Percentiles rank a stretch among this genome's conserved stretches.
Evolutionary conservation across 2,888 invertebrate genomes (phyloP).

Genomic region (Tachina fera): DNA sequence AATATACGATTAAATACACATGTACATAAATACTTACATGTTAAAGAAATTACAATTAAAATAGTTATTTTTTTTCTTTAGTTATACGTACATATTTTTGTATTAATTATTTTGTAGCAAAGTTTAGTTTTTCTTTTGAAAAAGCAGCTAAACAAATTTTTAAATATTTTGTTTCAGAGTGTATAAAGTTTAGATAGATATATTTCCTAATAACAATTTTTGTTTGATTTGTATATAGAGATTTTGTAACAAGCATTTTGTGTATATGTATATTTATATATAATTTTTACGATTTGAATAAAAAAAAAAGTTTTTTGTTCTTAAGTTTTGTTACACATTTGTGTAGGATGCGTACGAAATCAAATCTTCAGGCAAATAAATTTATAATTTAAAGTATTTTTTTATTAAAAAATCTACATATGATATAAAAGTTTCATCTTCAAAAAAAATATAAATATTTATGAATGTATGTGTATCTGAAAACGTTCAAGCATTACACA

Average conservation of each 20-base stretch:
- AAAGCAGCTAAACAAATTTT: conserved; percentile 64
- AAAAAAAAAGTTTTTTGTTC: not conserved
- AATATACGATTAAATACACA: conserved; percentile 71
- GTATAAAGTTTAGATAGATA: conserved; percentile 21
- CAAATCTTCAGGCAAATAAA: no score
- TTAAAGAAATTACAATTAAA: conserved; percentile 53
- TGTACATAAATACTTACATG: conserved; percentile 68
- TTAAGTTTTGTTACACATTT: conserved; percentile 10
- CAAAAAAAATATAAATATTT: no score
- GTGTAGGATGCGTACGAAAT: not conserved
- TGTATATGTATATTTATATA: conserved; percentile 11
- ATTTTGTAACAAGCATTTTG: conserved; percentile 62
- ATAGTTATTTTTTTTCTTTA: conserved; percentile 32
- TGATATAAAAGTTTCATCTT: no score
- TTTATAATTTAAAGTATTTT: no score
- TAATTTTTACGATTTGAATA: conserved; percentile 38
- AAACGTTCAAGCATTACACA: no score
- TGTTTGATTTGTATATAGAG: conserved; percentile 44
- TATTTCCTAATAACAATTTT: conserved; percentile 61
- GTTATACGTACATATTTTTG: conserved; percentile 1
- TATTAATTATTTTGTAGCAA: not conserved
- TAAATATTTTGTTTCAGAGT: conserved; percentile 19
- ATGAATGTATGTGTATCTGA: no score
- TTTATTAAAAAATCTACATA: no score
- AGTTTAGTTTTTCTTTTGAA: conserved; percentile 5